Base-by-base conservation (phyloP, 2,888 invertebrate genomes). In the Brassicogethes aeneus region DNA sequence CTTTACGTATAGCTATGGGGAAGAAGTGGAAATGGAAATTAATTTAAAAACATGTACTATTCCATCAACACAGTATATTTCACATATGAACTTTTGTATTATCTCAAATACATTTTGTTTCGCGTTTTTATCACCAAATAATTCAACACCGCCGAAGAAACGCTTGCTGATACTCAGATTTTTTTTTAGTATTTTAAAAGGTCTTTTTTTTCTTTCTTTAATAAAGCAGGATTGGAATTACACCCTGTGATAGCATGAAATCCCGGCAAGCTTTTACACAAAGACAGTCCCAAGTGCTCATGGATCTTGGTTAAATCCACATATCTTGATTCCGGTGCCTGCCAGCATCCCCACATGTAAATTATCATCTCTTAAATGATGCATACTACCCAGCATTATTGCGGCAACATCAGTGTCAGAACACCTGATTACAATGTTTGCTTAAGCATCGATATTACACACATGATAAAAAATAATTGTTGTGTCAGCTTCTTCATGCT, bases 1-100 rank as follows among this genome's bases (percentile, higher is more conserved):
- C n/a, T n/a, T n/a, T n/a, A n/a, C n/a, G n/a, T n/a, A n/a, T n/a
- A n/a, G n/a, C n/a, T n/a, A n/a, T n/a, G n/a, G n/a, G n/a, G n/a
- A n/a, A n/a, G n/a, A n/a, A n/a, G n/a, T n/a, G n/a, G n/a, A n/a
- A n/a, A n/a, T n/a, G n/a, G n/a, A n/a, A n/a, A n/a, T n/a, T n/a
- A n/a, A n/a, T n/a, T n/a, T n/a, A n/a, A n/a, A n/a, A n/a, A 55
- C 51, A 29, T 53, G 52, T 32, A 41, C 5, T 44, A 34, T 42
- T 30, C 45, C 55, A 51, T 66, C 61, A 49, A 45, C 37, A 36
- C 36, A 43, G 13, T 48, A 51, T 34, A 52, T 42, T 36, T 52
- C 43, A 17, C 52, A 52, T 36, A 46, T 40, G 37, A 42, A 44
- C 29, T 44, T 40, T 40, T 45, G 48, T 15, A 48, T 41, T 40